These are phyloP conservation scores for Arremon brunneinucha DNA, from an alignment of 2,797 vertebrate species.

Conservation along the genomic window DNA sequence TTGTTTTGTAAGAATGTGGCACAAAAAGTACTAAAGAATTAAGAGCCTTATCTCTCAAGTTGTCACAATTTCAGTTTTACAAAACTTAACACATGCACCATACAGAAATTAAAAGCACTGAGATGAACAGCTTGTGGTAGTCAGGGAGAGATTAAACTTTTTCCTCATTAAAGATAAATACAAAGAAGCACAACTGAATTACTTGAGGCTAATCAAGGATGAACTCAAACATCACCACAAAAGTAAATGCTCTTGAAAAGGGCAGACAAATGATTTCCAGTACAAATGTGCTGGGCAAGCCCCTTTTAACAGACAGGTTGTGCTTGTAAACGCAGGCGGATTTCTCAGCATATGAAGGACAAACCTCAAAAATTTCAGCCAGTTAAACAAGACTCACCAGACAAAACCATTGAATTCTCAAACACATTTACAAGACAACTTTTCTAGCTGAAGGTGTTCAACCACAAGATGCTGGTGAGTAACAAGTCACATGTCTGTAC, in stretches of 20 bases:
- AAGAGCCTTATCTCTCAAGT: background rate
- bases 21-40: background rate
- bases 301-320: background rate
- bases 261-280: background rate
- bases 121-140: background rate
- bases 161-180: background rate
- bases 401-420: background rate
- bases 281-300: background rate
- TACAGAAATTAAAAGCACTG: background rate
- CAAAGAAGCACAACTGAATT: background rate
- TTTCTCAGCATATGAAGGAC: background rate
- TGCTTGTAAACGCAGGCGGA: background rate
- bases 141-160: background rate
- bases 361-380: constrained; percentile 26
- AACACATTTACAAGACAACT: background rate
- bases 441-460: background rate
- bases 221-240: background rate
- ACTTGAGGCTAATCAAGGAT: background rate
- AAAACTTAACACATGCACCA: background rate
- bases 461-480: background rate
- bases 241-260: background rate
- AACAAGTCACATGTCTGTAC: background rate
- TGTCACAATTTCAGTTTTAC: background rate
- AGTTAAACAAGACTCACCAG: constrained; percentile 18
- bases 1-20: background rate